Evolutionary conservation across 2,888 invertebrate species (phyloP).

Genomic region (Bellardia pandia): DNA sequence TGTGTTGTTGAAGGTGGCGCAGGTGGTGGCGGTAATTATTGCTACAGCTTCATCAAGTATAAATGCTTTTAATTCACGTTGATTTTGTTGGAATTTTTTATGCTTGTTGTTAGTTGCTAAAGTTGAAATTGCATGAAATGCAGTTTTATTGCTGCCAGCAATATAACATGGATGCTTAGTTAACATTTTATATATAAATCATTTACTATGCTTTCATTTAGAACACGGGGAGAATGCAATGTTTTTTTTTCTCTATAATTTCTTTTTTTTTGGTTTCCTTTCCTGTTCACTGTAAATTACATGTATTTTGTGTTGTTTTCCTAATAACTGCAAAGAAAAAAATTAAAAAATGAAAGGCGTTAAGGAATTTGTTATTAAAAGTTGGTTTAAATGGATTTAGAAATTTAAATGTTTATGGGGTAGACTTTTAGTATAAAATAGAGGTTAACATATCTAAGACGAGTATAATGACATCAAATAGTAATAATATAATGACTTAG

Average conservation of each 20-base stretch:
- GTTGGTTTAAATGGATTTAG: background rate
- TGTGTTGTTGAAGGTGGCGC: slow-evolving; percentile 10
- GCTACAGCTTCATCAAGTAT: slow-evolving; percentile 43
- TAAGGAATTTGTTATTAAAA: background rate
- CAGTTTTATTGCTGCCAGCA: slow-evolving; percentile 75
- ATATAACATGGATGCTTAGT: slow-evolving; percentile 63
- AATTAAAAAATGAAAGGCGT: slow-evolving; percentile 6
- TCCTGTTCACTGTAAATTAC: slow-evolving; percentile 10
- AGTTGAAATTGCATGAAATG: slow-evolving; percentile 62
- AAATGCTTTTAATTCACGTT: slow-evolving; percentile 57
- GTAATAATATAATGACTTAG: too few species aligned
- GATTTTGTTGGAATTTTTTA: slow-evolving; percentile 34
- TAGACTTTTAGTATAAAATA: too few species aligned
- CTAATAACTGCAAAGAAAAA: slow-evolving; percentile 32
- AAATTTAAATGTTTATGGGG: background rate
- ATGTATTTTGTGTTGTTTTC: slow-evolving; percentile 1
- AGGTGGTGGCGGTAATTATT: slow-evolving; percentile 45
- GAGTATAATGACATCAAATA: too few species aligned
- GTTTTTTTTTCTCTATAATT: background rate
- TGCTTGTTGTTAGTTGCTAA: slow-evolving; percentile 39
- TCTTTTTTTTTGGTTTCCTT: slow-evolving; percentile 3
- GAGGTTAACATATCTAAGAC: too few species aligned
- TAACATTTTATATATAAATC: slow-evolving; percentile 68
- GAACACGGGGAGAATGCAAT: background rate
- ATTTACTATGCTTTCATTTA: slow-evolving; percentile 36